phyloP scores from a whole-genome alignment of 2,888 invertebrate species.

The Polylopha cassiicola region DNA sequence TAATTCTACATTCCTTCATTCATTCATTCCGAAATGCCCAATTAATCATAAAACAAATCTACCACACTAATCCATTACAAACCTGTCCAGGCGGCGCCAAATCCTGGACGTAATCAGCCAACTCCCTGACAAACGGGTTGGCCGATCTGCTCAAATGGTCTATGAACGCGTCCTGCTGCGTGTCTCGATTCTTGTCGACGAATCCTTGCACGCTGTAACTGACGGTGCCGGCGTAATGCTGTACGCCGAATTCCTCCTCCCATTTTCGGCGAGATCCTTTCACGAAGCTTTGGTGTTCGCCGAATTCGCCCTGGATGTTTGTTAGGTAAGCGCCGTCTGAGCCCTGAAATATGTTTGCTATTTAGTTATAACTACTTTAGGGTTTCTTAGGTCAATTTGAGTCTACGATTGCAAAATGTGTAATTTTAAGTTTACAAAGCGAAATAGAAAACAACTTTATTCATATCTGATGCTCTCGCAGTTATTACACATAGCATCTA shows the following conservation, averaged over 20 bases:
- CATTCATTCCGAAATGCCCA: too few relatives aligned
- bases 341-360: conserved; percentile 69
- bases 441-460: too few relatives aligned
- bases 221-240: conserved; percentile 93
- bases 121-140: conserved; percentile 88
- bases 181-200: conserved; percentile 94
- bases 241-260: conserved; percentile 93
- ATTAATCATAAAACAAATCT: too few relatives aligned
- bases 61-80: conserved; percentile 27
- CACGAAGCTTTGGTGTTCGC: conserved; percentile 87
- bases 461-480: too few relatives aligned
- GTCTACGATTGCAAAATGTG: too few relatives aligned
- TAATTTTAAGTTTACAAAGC: too few relatives aligned
- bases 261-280: conserved; percentile 92
- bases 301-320: conserved; percentile 92
- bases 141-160: conserved; percentile 91
- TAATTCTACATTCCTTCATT: too few relatives aligned
- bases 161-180: conserved; percentile 94
- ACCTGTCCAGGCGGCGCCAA: conserved; percentile 81
- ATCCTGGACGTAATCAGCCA: conserved; percentile 76
- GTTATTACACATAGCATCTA: too few relatives aligned
- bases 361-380: too few relatives aligned
- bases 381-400: too few relatives aligned
- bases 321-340: conserved; percentile 92
- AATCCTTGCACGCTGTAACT: conserved; percentile 87